These are phyloP conservation scores for Parapsyche elsis DNA, from an alignment of 1,140 invertebrate species.

Conservation along the genomic window DNA sequence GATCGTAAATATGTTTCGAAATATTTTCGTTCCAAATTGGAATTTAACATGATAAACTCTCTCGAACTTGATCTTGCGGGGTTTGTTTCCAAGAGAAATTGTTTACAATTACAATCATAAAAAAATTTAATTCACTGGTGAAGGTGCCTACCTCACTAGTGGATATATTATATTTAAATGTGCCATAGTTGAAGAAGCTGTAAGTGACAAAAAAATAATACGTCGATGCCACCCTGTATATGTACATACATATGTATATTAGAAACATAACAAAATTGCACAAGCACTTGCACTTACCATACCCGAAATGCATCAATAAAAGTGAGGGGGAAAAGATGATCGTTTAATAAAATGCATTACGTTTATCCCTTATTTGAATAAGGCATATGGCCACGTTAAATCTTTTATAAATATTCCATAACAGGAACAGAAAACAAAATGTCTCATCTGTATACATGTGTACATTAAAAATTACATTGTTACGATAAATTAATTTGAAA, in stretches of 20 bases:
- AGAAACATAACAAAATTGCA: neutral
- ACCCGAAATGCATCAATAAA: conserved; percentile 17
- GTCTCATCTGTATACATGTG: neutral
- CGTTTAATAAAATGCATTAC: conserved; percentile 54
- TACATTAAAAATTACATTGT: too few species aligned
- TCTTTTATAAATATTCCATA: conserved; percentile 23
- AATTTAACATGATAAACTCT: neutral
- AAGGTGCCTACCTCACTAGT: too few species aligned
- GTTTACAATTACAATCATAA: too few species aligned
- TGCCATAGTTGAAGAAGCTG: too few species aligned
- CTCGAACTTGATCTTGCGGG: too few species aligned
- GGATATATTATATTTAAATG: too few species aligned
- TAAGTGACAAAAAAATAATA: too few species aligned
- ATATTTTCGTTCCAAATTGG: neutral
- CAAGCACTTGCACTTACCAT: conserved; percentile 11
- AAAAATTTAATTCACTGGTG: too few species aligned
- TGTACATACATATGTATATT: neutral
- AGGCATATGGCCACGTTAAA: conserved; percentile 33
- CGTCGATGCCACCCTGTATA: neutral
- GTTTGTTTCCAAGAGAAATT: too few species aligned
- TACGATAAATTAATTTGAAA: too few species aligned
- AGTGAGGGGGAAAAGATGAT: conserved; percentile 40
- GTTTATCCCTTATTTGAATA: conserved; percentile 53
- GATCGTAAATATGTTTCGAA: conserved; percentile 38
- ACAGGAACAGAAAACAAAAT: conserved; percentile 12